A percentile compares a stretch with the other conserved stretches of the same genome.
Evolutionary conservation across 2,797 vertebrate species (phyloP).

Genomic region (Helostoma temminkii): DNA sequence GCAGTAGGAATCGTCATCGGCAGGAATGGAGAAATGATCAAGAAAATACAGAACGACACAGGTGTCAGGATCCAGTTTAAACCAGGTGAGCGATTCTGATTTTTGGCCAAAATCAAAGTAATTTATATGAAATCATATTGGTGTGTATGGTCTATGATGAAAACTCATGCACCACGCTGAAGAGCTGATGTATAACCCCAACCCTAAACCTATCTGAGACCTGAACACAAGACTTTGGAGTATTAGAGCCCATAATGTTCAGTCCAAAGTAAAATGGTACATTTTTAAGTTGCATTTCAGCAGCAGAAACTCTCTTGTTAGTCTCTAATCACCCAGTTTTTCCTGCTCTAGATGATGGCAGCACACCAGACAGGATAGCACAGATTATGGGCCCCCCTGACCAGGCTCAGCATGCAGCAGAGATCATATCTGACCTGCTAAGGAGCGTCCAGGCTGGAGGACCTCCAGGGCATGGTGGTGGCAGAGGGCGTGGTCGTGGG

Average conservation of each 20-base stretch:
- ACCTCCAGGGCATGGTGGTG: constrained; percentile 93
- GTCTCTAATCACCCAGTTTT: background rate
- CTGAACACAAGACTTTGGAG: constrained; percentile 9
- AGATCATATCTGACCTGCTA: constrained; percentile 96
- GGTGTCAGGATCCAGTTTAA: constrained; percentile 99
- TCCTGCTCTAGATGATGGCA: constrained; percentile 91
- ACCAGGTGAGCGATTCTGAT: constrained; percentile 89
- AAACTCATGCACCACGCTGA: constrained; percentile 81
- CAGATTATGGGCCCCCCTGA: constrained; percentile 98
- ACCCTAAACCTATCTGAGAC: constrained; percentile 74
- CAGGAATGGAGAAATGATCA: constrained; percentile 99
- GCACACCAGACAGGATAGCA: constrained; percentile 97
- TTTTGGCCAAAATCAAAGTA: too few relatives aligned
- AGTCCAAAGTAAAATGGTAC: background rate
- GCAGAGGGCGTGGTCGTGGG: constrained; percentile 94
- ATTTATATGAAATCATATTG: too few relatives aligned
- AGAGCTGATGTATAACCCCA: constrained; percentile 69
- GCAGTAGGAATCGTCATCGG: constrained; percentile 99
- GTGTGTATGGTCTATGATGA: constrained; percentile 66
- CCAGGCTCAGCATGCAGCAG: constrained; percentile 96
- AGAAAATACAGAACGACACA: constrained; percentile 99
- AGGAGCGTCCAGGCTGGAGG: constrained; percentile 97
- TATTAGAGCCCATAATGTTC: too few relatives aligned
- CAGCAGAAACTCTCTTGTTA: rapidly evolving
- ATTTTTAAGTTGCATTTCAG: background rate